A percentile compares a stretch with the other conserved stretches of the same genome.
Conservation (phyloP, 2,113 vertebrate species). For the Trichechus manatus region DNA sequence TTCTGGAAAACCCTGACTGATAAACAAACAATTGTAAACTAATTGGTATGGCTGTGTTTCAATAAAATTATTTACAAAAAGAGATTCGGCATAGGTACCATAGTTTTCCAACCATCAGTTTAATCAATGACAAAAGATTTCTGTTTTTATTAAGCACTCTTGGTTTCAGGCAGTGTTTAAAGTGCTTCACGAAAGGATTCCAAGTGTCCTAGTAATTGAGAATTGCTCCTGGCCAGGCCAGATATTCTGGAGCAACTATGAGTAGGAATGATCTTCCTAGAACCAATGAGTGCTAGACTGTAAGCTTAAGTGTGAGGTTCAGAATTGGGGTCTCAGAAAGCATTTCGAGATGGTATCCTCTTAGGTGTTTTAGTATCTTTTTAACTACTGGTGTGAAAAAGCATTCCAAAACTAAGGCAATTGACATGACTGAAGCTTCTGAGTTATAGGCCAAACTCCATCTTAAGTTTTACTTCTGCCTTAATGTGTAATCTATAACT, state of each 20-base stretch:
- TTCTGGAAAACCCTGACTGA: slow-evolving; percentile 13
- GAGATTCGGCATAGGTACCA: background rate
- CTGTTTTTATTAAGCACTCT: slow-evolving; percentile 51
- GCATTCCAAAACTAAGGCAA: too few species aligned
- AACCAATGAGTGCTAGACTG: background rate
- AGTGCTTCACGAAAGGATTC: background rate
- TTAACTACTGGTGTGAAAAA: background rate
- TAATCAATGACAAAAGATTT: slow-evolving; percentile 50
- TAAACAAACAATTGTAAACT: slow-evolving; percentile 6
- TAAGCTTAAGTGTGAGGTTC: background rate
- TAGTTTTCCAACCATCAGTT: background rate
- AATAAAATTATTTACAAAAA: slow-evolving; percentile 39
- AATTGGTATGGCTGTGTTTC: slow-evolving; percentile 26
- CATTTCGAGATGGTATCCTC: background rate
- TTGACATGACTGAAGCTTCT: too few species aligned
- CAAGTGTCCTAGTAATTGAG: background rate
- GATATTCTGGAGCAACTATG: slow-evolving; percentile 11
- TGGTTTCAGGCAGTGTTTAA: background rate
- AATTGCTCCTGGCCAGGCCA: background rate
- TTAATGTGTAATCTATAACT: too few species aligned
- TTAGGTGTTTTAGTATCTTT: background rate
- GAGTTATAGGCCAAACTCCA: too few species aligned
- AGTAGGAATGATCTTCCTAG: slow-evolving; percentile 37
- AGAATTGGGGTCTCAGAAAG: background rate
- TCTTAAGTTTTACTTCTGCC: too few species aligned